These are phyloP conservation scores for Mythimna albipuncta DNA, from an alignment of 2,888 invertebrate genomes.

Conservation along the genomic window DNA sequence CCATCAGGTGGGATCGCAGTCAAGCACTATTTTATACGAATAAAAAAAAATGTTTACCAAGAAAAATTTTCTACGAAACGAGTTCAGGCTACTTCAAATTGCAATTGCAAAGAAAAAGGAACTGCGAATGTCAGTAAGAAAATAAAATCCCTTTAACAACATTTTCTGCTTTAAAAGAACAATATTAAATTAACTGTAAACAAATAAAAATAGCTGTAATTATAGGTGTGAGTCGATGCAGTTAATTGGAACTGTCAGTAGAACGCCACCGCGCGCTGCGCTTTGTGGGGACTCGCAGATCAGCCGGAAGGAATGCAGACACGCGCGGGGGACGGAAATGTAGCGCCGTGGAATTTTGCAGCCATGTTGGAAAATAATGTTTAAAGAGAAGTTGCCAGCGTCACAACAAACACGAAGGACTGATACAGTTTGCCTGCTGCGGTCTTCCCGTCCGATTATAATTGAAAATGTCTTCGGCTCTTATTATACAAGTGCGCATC, in stretches of 20 bases:
- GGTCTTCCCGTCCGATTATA: no score
- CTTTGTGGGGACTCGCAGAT: slow-evolving; percentile 10
- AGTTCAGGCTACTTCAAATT: neutral
- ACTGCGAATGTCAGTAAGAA: neutral
- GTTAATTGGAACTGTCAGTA: slow-evolving; percentile 36
- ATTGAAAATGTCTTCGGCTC: no score
- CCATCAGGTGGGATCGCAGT: no score
- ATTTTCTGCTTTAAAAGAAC: neutral
- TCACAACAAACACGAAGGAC: neutral
- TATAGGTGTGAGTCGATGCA: slow-evolving; percentile 20
- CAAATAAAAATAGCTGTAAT: slow-evolving; percentile 11
- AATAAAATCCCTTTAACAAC: neutral
- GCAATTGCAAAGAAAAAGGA: neutral
- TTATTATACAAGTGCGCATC: no score
- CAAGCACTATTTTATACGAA: no score
- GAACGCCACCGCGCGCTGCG: neutral
- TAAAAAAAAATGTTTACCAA: no score
- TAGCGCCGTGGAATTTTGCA: neutral
- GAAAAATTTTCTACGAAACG: neutral
- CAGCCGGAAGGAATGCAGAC: neutral
- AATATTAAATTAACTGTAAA: slow-evolving; percentile 1
- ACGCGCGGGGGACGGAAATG: neutral
- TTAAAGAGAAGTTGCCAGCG: neutral
- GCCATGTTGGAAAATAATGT: neutral
- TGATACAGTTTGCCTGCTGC: no score